A percentile compares a stretch with the other conserved stretches of the same genome.
Evolutionary conservation across 2,113 vertebrate species (phyloP).

Genomic region (Notiomystis cincta): DNA sequence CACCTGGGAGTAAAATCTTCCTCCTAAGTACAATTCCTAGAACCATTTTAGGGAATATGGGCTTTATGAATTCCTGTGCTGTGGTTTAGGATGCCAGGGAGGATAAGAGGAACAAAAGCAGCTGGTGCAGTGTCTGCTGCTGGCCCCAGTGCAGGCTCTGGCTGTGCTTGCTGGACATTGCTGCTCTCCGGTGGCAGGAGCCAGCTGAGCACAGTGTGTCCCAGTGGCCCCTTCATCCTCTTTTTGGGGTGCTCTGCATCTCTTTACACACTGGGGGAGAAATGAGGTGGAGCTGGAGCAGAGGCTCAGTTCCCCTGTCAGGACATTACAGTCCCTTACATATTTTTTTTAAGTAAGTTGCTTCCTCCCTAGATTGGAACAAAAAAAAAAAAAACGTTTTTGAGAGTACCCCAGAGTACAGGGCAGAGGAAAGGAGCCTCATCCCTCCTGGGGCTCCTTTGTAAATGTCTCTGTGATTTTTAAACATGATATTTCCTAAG

Average conservation of each 20-base stretch:
- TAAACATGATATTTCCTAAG: not conserved
- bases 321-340: not conserved
- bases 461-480: not conserved
- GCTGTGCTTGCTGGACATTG: not conserved
- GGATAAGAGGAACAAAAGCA: slow-evolving; percentile 50
- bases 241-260: not conserved
- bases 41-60: slow-evolving; percentile 49
- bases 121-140: slow-evolving; percentile 58
- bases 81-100: not conserved
- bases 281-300: not conserved
- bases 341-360: not conserved
- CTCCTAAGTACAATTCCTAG: slow-evolving; percentile 53
- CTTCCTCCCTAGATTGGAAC: not conserved
- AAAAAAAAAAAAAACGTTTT: not conserved
- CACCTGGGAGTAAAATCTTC: not conserved
- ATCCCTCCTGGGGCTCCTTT: not conserved
- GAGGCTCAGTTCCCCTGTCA: not conserved
- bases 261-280: not conserved
- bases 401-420: not conserved
- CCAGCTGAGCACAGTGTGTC: not conserved
- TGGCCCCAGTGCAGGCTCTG: not conserved
- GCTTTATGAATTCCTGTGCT: not conserved
- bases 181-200: not conserved
- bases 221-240: not conserved
- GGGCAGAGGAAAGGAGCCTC: not conserved